A percentile compares a stretch with the other conserved stretches of the same genome.
phyloP scores from a whole-genome alignment of 2,888 invertebrate genomes.

The Elegia similella region DNA sequence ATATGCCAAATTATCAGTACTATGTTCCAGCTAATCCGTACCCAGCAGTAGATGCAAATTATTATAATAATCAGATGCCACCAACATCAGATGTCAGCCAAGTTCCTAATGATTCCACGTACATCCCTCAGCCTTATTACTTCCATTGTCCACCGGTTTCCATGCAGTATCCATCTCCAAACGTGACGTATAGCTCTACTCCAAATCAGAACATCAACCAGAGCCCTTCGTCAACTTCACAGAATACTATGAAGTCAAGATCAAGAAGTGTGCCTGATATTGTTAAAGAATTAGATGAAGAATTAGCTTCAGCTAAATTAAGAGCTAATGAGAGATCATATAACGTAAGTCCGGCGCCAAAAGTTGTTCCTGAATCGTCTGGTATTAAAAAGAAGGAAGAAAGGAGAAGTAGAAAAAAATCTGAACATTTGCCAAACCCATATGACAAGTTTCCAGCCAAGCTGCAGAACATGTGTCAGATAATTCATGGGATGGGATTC shows the following conservation, averaged over 20 bases:
- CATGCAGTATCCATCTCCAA: constrained; percentile 44
- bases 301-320: constrained; percentile 75
- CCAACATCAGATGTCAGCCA: constrained; percentile 45
- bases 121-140: constrained; percentile 66
- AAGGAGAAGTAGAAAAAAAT: constrained; percentile 47
- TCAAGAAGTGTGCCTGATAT: constrained; percentile 88
- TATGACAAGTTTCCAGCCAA: constrained; percentile 68
- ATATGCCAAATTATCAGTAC: constrained; percentile 68
- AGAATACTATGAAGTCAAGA: constrained; percentile 62
- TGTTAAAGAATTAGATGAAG: constrained; percentile 87
- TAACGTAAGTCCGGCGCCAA: constrained; percentile 77
- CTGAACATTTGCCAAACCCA: constrained; percentile 62
- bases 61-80: constrained; percentile 49
- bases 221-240: constrained; percentile 32
- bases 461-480: constrained; percentile 85
- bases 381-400: constrained; percentile 47
- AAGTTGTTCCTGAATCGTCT: constrained; percentile 41
- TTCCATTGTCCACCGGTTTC: constrained; percentile 58
- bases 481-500: constrained; percentile 94
- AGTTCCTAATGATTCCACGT: constrained; percentile 49
- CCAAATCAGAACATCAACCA: constrained; percentile 34
- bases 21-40: constrained; percentile 58
- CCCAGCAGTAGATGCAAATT: constrained; percentile 44
- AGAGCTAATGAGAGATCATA: constrained; percentile 74
- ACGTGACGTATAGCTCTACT: constrained; percentile 30